Percentiles rank a stretch among this genome's conserved stretches.
Evolutionary conservation across 2,113 vertebrate species (phyloP).

Genomic region (Apodemus speciosus): DNA sequence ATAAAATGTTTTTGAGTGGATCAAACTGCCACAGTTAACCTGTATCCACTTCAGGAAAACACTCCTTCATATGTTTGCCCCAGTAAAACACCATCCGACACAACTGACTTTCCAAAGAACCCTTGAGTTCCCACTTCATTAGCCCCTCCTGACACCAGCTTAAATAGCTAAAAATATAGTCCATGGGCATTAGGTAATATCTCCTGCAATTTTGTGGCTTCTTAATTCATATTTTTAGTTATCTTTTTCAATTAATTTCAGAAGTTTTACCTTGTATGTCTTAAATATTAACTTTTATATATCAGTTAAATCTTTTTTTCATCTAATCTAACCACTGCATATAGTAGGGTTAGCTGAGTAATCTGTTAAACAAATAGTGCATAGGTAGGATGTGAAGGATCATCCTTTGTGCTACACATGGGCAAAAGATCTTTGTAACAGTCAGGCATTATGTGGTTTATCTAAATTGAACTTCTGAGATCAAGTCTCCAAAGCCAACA

Average conservation of each 20-base stretch:
- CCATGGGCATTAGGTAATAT: neutral
- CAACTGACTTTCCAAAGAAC: no score
- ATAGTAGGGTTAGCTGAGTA: neutral
- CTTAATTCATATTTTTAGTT: neutral
- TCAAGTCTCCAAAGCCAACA: neutral
- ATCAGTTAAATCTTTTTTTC: neutral
- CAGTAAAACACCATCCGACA: no score
- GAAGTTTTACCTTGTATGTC: conserved; percentile 13
- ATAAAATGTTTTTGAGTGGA: no score
- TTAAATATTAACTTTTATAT: conserved; percentile 31
- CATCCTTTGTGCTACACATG: neutral
- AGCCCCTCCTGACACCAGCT: neutral
- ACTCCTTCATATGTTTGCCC: no score
- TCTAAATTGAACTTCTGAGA: neutral
- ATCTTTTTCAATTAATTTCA: conserved; percentile 1
- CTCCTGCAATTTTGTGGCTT: neutral
- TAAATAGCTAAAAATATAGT: neutral
- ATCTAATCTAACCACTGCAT: neutral
- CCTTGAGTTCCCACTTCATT: neutral
- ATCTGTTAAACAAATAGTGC: neutral
- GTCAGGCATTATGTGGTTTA: neutral
- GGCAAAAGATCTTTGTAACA: neutral
- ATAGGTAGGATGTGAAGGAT: neutral
- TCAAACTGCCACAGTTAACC: no score
- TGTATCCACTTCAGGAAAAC: no score